Percentiles rank a stretch among this genome's conserved stretches.
phyloP scores from a whole-genome alignment of 2,797 vertebrate genomes.

The Sebastes itinus region DNA sequence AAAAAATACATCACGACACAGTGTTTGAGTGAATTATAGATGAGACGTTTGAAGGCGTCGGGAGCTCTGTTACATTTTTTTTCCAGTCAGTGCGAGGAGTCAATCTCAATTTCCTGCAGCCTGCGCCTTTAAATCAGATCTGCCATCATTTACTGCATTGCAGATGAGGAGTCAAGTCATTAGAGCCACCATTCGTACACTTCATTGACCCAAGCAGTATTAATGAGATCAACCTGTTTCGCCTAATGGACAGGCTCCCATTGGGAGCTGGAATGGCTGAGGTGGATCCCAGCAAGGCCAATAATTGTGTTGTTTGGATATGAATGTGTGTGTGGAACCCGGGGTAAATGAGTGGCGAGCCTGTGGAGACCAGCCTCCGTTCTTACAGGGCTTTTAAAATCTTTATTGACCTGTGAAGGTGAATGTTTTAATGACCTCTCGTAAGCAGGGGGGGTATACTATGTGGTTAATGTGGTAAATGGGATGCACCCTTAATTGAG shows the following conservation, averaged over 20 bases:
- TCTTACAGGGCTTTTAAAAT: constrained; percentile 46
- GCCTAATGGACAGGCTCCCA: constrained; percentile 53
- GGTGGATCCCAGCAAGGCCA: constrained; percentile 43
- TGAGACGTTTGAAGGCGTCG: constrained; percentile 41
- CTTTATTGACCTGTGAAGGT: constrained; percentile 80
- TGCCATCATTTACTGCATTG: constrained; percentile 69
- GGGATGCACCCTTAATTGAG: constrained; percentile 73
- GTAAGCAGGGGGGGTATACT: constrained; percentile 63
- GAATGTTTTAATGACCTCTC: constrained; percentile 74
- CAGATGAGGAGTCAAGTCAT: constrained; percentile 71
- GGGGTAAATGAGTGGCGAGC: constrained; percentile 10
- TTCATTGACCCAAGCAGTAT: constrained; percentile 68
- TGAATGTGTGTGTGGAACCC: not conserved
- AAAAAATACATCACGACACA: constrained; percentile 47
- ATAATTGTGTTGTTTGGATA: constrained; percentile 35
- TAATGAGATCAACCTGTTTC: constrained; percentile 74
- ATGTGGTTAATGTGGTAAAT: constrained; percentile 72
- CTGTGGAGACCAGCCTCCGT: constrained; percentile 35
- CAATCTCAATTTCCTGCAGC: constrained; percentile 37
- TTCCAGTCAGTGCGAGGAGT: constrained; percentile 25
- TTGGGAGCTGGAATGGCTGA: constrained; percentile 25
- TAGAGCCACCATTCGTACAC: constrained; percentile 63
- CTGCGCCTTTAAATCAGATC: constrained; percentile 70
- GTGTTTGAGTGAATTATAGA: constrained; percentile 60
- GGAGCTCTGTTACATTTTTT: constrained; percentile 35